Conservation (phyloP, 2,797 vertebrate genomes). For the Loriculus beryllinus region DNA sequence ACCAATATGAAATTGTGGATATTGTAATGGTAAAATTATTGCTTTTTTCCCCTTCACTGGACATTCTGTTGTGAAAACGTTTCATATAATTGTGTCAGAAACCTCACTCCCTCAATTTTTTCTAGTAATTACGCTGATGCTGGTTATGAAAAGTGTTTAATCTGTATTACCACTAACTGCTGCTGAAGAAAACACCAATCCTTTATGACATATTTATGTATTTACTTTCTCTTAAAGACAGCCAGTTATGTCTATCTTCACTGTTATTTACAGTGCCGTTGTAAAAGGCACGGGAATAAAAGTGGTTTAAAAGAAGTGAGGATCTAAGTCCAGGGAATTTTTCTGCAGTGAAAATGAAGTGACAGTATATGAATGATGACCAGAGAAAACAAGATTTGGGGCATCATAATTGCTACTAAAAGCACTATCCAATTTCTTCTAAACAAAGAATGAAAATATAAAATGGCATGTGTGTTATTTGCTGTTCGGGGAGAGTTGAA, state of each 20-base stretch:
- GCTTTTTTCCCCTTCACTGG: slow-evolving; percentile 66
- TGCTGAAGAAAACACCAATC: slow-evolving; percentile 40
- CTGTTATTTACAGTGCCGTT: not conserved
- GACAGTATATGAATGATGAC: not conserved
- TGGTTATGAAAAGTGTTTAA: slow-evolving; percentile 59
- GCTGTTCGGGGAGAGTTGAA: slow-evolving; percentile 27
- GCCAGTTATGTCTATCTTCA: not conserved
- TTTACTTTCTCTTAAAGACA: slow-evolving; percentile 24
- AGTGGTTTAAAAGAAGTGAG: not conserved
- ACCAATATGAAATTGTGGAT: slow-evolving; percentile 73
- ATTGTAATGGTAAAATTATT: slow-evolving; percentile 71
- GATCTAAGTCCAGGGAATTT: slow-evolving; percentile 17
- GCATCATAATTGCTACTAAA: not conserved
- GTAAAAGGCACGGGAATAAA: slow-evolving; percentile 26
- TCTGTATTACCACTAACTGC: slow-evolving; percentile 43
- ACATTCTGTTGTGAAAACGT: slow-evolving; percentile 62
- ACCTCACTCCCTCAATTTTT: slow-evolving; percentile 45
- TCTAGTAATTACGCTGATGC: slow-evolving; percentile 61
- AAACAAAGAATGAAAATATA: slow-evolving; percentile 7
- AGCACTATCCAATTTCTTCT: not conserved
- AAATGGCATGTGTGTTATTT: slow-evolving; percentile 26
- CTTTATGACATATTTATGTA: not conserved
- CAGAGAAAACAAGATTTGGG: not conserved
- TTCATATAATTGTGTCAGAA: slow-evolving; percentile 64
- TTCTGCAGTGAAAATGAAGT: slow-evolving; percentile 16